These are phyloP conservation scores for Spialia ferax DNA, from an alignment of 2,888 invertebrate genomes.

Conservation along the genomic window DNA sequence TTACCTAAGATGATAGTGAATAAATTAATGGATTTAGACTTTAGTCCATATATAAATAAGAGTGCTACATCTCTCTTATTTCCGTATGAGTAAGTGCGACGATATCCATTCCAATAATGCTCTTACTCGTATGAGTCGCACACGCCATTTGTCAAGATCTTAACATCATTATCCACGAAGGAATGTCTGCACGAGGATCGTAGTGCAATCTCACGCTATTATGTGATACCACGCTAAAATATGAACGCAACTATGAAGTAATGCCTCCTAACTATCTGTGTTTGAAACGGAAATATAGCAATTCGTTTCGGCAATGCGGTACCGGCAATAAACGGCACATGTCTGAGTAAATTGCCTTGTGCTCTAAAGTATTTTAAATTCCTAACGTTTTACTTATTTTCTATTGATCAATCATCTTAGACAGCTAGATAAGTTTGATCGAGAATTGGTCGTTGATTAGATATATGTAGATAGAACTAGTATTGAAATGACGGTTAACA, in stretches of 20 bases:
- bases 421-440: neutral
- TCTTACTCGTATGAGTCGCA: conserved; percentile 24
- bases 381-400: neutral
- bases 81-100: neutral
- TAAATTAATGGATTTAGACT: too few relatives aligned
- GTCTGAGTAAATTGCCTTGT: neutral
- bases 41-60: neutral
- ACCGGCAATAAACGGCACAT: conserved; percentile 18
- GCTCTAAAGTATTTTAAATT: neutral
- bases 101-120: neutral
- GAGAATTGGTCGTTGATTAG: too few relatives aligned
- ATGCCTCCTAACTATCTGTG: conserved; percentile 22
- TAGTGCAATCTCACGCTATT: conserved; percentile 59
- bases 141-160: conserved; percentile 49
- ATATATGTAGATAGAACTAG: too few relatives aligned
- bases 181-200: conserved; percentile 50
- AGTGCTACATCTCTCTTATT: neutral
- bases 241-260: conserved; percentile 42
- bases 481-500: too few relatives aligned
- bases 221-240: conserved; percentile 50
- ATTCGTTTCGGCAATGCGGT: conserved; percentile 26
- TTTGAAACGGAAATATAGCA: conserved; percentile 31
- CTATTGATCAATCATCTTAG: neutral
- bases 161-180: conserved; percentile 46
- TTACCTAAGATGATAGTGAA: too few relatives aligned